These are phyloP conservation scores for Semnopithecus entellus DNA, from an alignment of 2,113 vertebrate species.

Conservation along the genomic window DNA sequence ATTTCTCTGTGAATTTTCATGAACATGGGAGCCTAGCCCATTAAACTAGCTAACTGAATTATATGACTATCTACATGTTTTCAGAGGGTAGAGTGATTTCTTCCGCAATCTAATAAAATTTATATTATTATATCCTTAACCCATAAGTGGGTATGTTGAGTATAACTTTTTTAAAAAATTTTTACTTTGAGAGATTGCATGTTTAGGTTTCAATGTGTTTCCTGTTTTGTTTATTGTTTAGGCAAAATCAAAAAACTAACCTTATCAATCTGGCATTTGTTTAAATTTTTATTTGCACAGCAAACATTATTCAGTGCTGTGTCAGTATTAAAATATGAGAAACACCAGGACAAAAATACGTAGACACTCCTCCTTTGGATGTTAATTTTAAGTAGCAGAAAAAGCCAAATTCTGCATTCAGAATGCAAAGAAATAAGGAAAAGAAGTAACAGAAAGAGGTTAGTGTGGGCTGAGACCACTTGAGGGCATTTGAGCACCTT, in stretches of 20 bases:
- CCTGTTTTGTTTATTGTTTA: background rate
- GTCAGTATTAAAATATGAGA: slow-evolving; percentile 7
- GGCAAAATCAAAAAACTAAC: background rate
- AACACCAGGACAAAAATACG: slow-evolving; percentile 18
- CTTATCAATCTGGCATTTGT: background rate
- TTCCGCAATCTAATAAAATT: background rate
- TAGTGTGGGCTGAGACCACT: background rate
- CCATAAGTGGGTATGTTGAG: background rate
- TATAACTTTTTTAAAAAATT: background rate
- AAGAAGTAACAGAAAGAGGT: background rate
- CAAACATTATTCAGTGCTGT: background rate
- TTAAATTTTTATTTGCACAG: slow-evolving; percentile 2
- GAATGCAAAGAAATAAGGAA: background rate
- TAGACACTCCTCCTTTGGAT: background rate
- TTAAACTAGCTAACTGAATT: background rate
- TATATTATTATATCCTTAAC: background rate
- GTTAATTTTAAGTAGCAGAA: background rate
- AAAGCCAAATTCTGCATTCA: background rate
- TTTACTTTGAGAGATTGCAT: background rate
- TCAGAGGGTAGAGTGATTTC: background rate
- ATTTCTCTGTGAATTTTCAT: background rate
- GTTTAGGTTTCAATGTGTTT: slow-evolving; percentile 5
- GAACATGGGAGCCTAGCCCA: background rate
- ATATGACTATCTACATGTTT: background rate
- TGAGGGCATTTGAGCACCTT: background rate